phyloP scores from a whole-genome alignment of 1,140 invertebrate species.

The Apolygus lucorum region DNA sequence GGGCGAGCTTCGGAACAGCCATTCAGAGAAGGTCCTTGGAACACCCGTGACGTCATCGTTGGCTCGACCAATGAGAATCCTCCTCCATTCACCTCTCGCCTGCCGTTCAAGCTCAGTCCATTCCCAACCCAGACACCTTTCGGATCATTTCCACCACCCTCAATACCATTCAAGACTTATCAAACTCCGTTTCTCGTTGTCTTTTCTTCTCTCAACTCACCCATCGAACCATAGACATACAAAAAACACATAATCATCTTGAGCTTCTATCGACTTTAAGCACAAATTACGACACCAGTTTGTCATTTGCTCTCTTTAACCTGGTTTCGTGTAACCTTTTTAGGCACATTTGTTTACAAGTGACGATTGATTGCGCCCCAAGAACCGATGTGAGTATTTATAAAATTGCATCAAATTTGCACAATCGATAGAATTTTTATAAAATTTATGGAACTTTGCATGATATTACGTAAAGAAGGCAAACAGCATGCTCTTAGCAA shows the following conservation, averaged over 20 bases:
- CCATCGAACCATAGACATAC: not conserved
- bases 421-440: not conserved
- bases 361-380: not conserved
- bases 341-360: not conserved
- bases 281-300: not conserved
- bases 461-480: too few relatives aligned
- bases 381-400: not conserved
- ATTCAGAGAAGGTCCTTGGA: constrained; percentile 1
- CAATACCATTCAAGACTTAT: constrained; percentile 1
- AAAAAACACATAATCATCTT: not conserved
- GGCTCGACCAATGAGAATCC: constrained; percentile 2
- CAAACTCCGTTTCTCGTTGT: not conserved
- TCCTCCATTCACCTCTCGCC: constrained; percentile 19
- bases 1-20: not conserved
- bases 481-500: not conserved
- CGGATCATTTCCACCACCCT: not conserved
- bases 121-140: not conserved
- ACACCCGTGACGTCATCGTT: constrained; percentile 14
- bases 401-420: not conserved
- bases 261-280: not conserved
- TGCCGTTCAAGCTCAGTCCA: constrained; percentile 17
- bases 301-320: not conserved
- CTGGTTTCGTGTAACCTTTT: not conserved
- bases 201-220: not conserved
- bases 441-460: too few relatives aligned